A percentile compares a stretch with the other conserved stretches of the same genome.
phyloP scores from a whole-genome alignment of 2,797 vertebrate genomes.

The Phalanger gymnotis region DNA sequence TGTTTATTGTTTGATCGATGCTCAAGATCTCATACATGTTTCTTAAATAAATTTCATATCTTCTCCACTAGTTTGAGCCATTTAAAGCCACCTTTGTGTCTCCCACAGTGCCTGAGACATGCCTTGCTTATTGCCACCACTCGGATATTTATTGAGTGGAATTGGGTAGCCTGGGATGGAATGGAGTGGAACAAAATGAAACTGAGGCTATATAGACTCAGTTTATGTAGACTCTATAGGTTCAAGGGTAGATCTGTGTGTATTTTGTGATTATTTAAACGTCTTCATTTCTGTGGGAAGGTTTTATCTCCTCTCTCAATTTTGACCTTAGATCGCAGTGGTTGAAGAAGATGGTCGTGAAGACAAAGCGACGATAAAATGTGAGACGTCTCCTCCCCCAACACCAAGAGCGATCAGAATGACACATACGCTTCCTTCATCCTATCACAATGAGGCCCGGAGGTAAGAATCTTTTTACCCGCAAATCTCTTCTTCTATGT shows the following conservation, averaged over 20 bases:
- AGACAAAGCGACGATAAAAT: constrained; percentile 99
- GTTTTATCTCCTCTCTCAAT: not conserved
- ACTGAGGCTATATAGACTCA: not conserved
- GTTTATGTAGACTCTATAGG: not conserved
- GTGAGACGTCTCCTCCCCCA: constrained; percentile 97
- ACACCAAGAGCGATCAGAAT: constrained; percentile 96
- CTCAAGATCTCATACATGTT: not conserved
- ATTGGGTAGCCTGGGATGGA: not conserved
- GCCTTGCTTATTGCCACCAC: not conserved
- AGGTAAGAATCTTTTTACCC: constrained; percentile 82
- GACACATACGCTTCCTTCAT: constrained; percentile 97
- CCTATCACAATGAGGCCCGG: constrained; percentile 95
- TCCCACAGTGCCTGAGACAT: not conserved
- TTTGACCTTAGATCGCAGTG: constrained; percentile 91
- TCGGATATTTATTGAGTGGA: not conserved
- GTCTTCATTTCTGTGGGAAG: not conserved
- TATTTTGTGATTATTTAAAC: not conserved
- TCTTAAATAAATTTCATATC: not conserved
- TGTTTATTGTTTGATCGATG: not conserved
- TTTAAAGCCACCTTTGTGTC: not conserved
- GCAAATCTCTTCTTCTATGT: not conserved
- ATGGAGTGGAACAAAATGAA: not conserved
- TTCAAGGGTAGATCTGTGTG: not conserved
- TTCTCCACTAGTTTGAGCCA: not conserved
- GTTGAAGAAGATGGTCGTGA: constrained; percentile 97